Evolutionary conservation across 2,113 vertebrate genomes (phyloP), one percentile per base, ranked within the genome.

Genomic region (Desmodus rotundus): DNA sequence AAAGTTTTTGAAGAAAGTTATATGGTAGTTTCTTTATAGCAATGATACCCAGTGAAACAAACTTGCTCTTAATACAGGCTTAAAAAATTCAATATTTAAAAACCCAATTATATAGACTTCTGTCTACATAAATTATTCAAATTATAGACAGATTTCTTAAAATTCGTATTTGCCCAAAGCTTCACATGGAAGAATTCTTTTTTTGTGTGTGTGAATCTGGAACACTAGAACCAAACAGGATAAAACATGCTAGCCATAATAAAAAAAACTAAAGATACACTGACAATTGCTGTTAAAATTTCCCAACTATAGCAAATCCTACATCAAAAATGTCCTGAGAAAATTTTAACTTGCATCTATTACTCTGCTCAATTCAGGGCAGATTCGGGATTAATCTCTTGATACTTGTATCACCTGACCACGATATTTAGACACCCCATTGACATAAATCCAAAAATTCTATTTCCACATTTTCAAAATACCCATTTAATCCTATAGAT

Each of bases 61-160:
- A 86, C 54, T 83, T 70, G 14, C 54, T 52, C 13, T 78, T 52
- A 36, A 77, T 41, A 61, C 1, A 84, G 31, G 41, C 61, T 61
- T 72, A 83, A 63, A 83, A 70, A 91, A 77, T 84, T 78, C 68
- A 91, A 22, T 94, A 92, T 88, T 92, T 72, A 41, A 63, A 83
- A 72, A 24, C 76, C 41, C 13, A 11, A n/a, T 45, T 76, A 22
- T 63, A 81, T 58, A 72, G 41, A 8, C 8, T 26, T 86, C 45
- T 89, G 33, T 16, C 45, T 58, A 24, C 10, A 58, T 24, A 58
- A 58, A 56, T 74, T 93, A 73, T 81, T 92, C 61, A 84, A 86
- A 92, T 84, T 84, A 80, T 54, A 89, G 11, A 82, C 7, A 91
- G 41, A 77, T 70, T 87, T 87, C 92, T 77, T 87, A 83, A 91